Base-by-base conservation (phyloP, 2,113 vertebrate species). In the Heloderma charlesbogerti region DNA sequence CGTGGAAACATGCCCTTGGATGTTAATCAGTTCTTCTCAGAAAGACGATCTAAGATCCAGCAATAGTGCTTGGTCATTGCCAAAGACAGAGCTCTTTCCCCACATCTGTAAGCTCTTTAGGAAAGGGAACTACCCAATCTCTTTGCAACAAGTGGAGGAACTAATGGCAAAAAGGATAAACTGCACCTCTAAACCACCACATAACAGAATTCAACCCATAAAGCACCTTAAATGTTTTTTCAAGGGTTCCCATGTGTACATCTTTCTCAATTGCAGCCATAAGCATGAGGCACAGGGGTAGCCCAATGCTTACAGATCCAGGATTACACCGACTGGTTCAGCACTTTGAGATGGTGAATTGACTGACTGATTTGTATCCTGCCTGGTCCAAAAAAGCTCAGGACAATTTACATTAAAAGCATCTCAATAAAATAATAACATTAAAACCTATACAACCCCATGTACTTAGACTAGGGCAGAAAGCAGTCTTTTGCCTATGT, bases 31-130 rank as follows among this genome's bases (percentile, higher is more conserved):
- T 92, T 90, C 43, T 40, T 69, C 20, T 27, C 83, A 60, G 75
- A 84, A 94, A 88, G 75, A 0, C 88, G 34, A 84, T 90, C 34
- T 60, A 89, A 60, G 77, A 37, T 25, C 20, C 20, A 43, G 40
- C 67, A 91, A 91, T 67, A 88, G 88, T 4, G 84, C 6, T 48
- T 84, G 63, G 45, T 87, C 77, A 6, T 78, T 94, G 63, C 63
- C 72, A 84, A n/a, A 34, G 31, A 34, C 3, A 34, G n/a, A 91
- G 88, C 75, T 80, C 63, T 91, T 91, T 88, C 37, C 6, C 37
- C 82, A 71, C 40, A 83, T 4, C 81, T 57, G 85, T 89, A 80
- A 91, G 81, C 80, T 29, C 66, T 83, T 91, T 43, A 92, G 93
- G 34, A 89, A 77, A 27, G 12, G 25, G 48, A 79, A 22, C 31